Conservation (phyloP, 2,797 vertebrate species). For the Malurus splendens region DNA sequence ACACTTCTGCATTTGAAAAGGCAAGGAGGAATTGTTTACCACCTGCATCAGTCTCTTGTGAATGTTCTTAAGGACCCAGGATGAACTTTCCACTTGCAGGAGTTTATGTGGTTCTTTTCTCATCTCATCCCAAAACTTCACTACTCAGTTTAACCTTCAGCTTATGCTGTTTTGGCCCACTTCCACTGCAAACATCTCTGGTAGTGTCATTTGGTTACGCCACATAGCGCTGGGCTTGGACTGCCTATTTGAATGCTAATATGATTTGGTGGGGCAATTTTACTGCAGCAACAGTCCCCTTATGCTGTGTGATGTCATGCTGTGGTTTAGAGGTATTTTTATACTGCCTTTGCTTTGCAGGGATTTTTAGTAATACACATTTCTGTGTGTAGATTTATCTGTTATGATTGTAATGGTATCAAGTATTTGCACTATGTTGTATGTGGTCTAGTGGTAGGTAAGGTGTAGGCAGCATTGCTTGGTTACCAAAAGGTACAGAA, state of each 20-base stretch:
- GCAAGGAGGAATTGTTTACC: neutral
- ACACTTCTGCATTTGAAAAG: neutral
- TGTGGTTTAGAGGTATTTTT: neutral
- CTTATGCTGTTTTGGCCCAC: neutral
- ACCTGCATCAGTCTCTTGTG: neutral
- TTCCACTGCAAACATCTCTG: neutral
- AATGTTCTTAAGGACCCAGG: neutral
- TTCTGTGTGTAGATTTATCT: neutral
- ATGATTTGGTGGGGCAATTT: neutral
- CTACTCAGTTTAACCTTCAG: neutral
- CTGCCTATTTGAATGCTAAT: neutral
- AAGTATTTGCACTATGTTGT: neutral
- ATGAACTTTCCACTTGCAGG: neutral
- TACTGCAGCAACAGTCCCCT: neutral
- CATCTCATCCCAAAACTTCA: neutral
- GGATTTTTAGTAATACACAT: neutral
- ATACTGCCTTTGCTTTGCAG: neutral
- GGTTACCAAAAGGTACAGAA: too few relatives aligned
- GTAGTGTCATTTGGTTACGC: neutral
- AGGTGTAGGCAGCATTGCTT: too few relatives aligned
- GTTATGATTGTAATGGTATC: fast-evolving
- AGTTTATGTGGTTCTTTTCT: neutral
- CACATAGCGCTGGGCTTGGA: neutral
- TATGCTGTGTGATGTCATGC: neutral
- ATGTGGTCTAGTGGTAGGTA: neutral